These are phyloP conservation scores for Scortum barcoo DNA, from an alignment of 2,113 vertebrate species.

Conservation along the genomic window DNA sequence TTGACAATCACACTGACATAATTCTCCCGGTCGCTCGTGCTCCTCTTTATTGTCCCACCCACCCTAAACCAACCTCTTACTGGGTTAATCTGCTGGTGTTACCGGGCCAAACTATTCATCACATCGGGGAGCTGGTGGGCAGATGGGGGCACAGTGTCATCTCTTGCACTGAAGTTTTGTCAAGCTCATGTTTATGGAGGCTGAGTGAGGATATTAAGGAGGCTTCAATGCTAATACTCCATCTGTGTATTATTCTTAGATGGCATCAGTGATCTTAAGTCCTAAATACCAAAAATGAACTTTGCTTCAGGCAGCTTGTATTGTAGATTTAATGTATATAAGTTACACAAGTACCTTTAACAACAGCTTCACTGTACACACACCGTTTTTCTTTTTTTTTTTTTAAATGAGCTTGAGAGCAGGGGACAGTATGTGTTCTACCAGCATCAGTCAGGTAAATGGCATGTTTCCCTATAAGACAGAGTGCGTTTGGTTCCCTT, in stretches of 20 bases:
- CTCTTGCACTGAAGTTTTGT: conserved; percentile 77
- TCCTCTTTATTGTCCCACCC: conserved; percentile 89
- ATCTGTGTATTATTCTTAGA: conserved; percentile 21
- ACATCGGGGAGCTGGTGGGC: conserved; percentile 79
- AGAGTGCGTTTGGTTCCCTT: conserved; percentile 46
- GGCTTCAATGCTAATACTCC: conserved; percentile 60
- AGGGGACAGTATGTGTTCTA: conserved; percentile 14
- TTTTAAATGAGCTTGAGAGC: conserved; percentile 14
- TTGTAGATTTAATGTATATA: neutral
- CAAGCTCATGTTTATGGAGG: conserved; percentile 22
- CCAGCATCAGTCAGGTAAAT: conserved; percentile 50
- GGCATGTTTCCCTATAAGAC: conserved; percentile 58
- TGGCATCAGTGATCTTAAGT: conserved; percentile 4
- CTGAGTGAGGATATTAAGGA: conserved; percentile 26
- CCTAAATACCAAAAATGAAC: neutral
- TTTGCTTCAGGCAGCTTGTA: neutral
- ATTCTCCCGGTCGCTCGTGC: conserved; percentile 89
- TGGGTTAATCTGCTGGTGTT: conserved; percentile 89
- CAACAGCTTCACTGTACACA: neutral
- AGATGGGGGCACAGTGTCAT: conserved; percentile 85
- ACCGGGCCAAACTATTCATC: conserved; percentile 87
- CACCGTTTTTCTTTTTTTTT: neutral
- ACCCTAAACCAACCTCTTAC: conserved; percentile 77
- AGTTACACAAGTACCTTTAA: neutral
- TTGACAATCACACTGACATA: conserved; percentile 95